Evolutionary conservation across 37 sponge, comb jelly and placozoan species (phyloP).

Genomic region (Axinella damicornis): DNA sequence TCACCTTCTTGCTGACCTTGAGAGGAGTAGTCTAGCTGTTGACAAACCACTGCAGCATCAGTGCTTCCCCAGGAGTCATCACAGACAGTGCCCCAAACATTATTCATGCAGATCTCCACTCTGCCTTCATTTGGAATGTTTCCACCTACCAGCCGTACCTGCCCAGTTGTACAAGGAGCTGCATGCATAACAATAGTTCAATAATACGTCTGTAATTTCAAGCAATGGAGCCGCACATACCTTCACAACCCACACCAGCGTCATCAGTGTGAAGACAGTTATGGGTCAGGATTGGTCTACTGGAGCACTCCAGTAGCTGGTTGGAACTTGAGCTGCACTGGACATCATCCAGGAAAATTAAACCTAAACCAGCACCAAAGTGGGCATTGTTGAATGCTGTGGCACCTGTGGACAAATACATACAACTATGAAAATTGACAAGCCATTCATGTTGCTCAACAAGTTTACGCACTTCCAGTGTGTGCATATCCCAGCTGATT

Average conservation of each 20-base stretch:
- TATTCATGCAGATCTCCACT: background rate
- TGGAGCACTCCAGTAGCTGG: constrained; percentile 7
- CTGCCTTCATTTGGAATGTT: constrained; percentile 3
- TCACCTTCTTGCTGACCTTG: background rate
- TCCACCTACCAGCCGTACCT: background rate
- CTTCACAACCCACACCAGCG: constrained; percentile 2
- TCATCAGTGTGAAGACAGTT: background rate
- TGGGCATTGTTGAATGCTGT: background rate
- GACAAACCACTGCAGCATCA: background rate
- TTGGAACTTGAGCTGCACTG: background rate
- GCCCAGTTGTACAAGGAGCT: background rate
- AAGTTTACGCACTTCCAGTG: constrained; percentile 4
- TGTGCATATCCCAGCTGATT: constrained; percentile 29
- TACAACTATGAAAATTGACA: background rate
- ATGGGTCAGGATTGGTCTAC: background rate
- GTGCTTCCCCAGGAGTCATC: background rate
- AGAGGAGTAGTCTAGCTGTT: background rate
- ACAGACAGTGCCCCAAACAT: constrained; percentile 3
- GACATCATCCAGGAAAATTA: constrained; percentile 17
- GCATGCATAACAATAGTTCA: background rate
- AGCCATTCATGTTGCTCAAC: background rate
- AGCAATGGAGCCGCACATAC: no score
- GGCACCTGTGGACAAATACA: background rate
- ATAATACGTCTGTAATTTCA: no score
- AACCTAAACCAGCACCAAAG: constrained; percentile 10